Percentiles rank a stretch among this genome's conserved stretches.
These are phyloP conservation scores for Thecophora atra DNA, from an alignment of 2,888 invertebrate genomes.

Conservation along the genomic window DNA sequence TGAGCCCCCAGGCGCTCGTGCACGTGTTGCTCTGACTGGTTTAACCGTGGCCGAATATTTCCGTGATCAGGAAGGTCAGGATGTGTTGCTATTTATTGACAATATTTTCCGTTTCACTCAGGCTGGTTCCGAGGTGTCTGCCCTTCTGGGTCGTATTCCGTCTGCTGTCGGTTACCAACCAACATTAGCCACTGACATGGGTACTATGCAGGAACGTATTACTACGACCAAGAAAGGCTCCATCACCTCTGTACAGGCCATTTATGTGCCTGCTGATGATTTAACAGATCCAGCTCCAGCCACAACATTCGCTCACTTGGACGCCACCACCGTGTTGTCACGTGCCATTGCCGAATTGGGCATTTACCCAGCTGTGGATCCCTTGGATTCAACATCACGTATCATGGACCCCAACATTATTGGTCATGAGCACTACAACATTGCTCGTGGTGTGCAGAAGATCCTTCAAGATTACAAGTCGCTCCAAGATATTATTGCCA, in stretches of 20 bases:
- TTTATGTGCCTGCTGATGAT: constrained; percentile 94
- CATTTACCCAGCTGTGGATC: constrained; percentile 94
- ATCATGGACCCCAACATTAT: constrained; percentile 93
- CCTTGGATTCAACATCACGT: constrained; percentile 91
- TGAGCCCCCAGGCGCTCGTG: constrained; percentile 93
- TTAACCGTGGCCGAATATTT: constrained; percentile 93
- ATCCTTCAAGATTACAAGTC: constrained; percentile 85
- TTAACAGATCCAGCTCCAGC: constrained; percentile 95
- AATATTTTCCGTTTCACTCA: constrained; percentile 95
- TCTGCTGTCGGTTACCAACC: constrained; percentile 95
- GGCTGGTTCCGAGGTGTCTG: constrained; percentile 88
- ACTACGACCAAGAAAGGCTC: constrained; percentile 94
- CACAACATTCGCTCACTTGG: constrained; percentile 94
- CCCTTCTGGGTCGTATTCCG: constrained; percentile 92
- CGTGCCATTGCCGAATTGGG: constrained; percentile 92
- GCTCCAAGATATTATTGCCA: constrained; percentile 89
- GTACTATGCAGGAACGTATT: constrained; percentile 94
- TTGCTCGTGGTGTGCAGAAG: constrained; percentile 90
- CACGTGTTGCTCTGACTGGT: constrained; percentile 90
- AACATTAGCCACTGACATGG: constrained; percentile 95
- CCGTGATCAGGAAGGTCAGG: constrained; percentile 92
- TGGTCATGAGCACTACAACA: constrained; percentile 85
- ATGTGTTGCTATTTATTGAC: constrained; percentile 93
- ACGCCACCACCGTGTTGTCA: constrained; percentile 92
- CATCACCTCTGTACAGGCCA: constrained; percentile 93